Evolutionary conservation across 2,113 vertebrate species (phyloP).

Genomic region (Eulacestoma nigropectus): DNA sequence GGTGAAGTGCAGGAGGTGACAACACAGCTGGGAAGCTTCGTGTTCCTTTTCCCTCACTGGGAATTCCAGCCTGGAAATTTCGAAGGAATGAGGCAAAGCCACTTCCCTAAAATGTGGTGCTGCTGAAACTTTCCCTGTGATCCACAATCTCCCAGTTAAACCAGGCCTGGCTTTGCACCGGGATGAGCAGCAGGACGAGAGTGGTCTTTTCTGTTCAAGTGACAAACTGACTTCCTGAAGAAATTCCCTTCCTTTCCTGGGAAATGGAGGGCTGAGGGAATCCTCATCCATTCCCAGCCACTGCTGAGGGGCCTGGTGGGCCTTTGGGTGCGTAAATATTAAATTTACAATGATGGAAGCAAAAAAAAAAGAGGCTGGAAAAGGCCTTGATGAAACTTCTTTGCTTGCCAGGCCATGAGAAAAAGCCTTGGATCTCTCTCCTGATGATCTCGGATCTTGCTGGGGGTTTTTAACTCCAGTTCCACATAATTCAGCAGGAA

Average conservation of each 20-base stretch:
- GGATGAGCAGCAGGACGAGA: not conserved
- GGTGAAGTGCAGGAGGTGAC: not conserved
- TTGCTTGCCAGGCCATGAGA: not conserved
- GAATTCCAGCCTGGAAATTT: not conserved
- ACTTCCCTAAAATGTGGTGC: not conserved
- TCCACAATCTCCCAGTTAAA: not conserved
- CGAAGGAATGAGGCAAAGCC: not conserved
- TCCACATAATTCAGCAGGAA: not conserved
- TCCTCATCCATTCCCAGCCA: not conserved
- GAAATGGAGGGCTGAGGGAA: not conserved
- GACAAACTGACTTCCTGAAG: not conserved
- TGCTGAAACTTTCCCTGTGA: not conserved
- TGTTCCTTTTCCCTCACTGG: not conserved
- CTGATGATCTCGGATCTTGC: not conserved
- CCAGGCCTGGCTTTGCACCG: not conserved
- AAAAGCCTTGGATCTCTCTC: not conserved
- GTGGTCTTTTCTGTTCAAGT: not conserved
- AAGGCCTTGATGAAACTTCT: not conserved
- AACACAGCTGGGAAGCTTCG: not conserved
- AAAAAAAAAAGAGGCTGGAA: not conserved
- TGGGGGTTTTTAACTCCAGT: not conserved
- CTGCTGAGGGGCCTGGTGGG: accelerated
- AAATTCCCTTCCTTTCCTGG: not conserved
- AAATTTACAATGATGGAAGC: not conserved
- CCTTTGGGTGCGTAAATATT: not conserved